Percentiles rank a stretch among this genome's conserved stretches.
Conservation (phyloP, 2,797 vertebrate species). For the Microcaecilia unicolor region DNA sequence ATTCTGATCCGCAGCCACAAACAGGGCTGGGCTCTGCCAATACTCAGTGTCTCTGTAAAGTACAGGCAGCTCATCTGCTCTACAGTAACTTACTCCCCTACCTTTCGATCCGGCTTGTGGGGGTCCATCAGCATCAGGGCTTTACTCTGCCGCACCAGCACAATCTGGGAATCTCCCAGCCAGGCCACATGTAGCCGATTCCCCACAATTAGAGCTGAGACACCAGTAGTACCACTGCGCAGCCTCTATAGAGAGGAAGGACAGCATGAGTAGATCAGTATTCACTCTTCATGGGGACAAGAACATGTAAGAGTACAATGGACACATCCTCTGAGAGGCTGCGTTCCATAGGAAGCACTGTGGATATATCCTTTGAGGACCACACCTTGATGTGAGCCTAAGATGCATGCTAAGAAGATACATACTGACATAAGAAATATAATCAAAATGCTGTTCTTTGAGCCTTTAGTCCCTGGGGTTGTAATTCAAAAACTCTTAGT, state of each 20-base stretch:
- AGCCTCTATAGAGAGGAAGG: slow-evolving; percentile 57
- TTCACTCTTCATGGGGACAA: accelerated
- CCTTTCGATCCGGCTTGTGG: slow-evolving; percentile 90
- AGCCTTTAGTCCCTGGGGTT: too few relatives aligned
- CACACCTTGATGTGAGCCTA: too few relatives aligned
- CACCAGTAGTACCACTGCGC: slow-evolving; percentile 81
- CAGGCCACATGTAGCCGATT: slow-evolving; percentile 71
- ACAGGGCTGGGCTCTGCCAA: not conserved
- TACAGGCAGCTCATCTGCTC: not conserved
- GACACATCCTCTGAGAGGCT: too few relatives aligned
- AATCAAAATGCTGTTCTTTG: too few relatives aligned
- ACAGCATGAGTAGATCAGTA: too few relatives aligned
- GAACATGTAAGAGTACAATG: too few relatives aligned
- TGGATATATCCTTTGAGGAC: too few relatives aligned
- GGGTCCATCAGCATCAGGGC: slow-evolving; percentile 81
- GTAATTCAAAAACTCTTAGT: too few relatives aligned
- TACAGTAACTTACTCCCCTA: slow-evolving; percentile 27
- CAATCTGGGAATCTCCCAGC: slow-evolving; percentile 88
- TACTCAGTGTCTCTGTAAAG: not conserved
- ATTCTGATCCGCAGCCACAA: not conserved
- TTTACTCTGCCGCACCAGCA: slow-evolving; percentile 72
- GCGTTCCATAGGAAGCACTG: too few relatives aligned
- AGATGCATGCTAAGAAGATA: too few relatives aligned
- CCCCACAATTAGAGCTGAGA: slow-evolving; percentile 67
- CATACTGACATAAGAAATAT: too few relatives aligned